Percentiles rank a stretch among this genome's conserved stretches.
phyloP scores from a whole-genome alignment of 2,888 invertebrate genomes.

The Neoascia interrupta region DNA sequence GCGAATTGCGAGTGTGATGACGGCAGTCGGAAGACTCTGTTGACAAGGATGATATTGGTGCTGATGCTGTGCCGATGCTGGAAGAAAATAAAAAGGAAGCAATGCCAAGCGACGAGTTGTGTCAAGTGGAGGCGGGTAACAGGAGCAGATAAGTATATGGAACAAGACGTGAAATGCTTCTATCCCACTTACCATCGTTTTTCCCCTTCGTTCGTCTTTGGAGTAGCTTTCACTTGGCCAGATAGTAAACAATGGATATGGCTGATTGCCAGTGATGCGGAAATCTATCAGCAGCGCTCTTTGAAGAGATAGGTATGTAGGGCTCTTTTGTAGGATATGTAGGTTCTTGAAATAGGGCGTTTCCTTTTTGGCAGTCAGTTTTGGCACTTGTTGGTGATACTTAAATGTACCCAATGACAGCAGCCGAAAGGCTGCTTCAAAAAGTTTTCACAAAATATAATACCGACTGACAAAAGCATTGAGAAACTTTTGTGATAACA shows the following conservation, averaged over 20 bases:
- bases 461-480: no score
- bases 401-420: no score
- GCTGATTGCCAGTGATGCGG: constrained; percentile 56
- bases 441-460: no score
- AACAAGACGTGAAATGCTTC: constrained; percentile 8
- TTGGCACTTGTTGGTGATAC: not conserved
- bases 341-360: constrained; percentile 26
- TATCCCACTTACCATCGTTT: constrained; percentile 37
- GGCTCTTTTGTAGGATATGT: not conserved
- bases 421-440: no score
- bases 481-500: no score
- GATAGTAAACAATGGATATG: constrained; percentile 50
- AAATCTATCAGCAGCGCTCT: constrained; percentile 46
- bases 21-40: constrained; percentile 23
- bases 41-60: constrained; percentile 15
- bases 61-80: no score
- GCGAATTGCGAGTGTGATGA: constrained; percentile 30
- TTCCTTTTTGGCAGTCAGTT: constrained; percentile 14
- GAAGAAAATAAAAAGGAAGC: constrained; percentile 15
- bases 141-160: constrained; percentile 29
- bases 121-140: constrained; percentile 23
- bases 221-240: constrained; percentile 48
- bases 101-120: constrained; percentile 6
- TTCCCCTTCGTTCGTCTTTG: not conserved
- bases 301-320: constrained; percentile 17